These are phyloP conservation scores for Lycia hirtaria DNA, from an alignment of 2,888 invertebrate species.

Conservation along the genomic window DNA sequence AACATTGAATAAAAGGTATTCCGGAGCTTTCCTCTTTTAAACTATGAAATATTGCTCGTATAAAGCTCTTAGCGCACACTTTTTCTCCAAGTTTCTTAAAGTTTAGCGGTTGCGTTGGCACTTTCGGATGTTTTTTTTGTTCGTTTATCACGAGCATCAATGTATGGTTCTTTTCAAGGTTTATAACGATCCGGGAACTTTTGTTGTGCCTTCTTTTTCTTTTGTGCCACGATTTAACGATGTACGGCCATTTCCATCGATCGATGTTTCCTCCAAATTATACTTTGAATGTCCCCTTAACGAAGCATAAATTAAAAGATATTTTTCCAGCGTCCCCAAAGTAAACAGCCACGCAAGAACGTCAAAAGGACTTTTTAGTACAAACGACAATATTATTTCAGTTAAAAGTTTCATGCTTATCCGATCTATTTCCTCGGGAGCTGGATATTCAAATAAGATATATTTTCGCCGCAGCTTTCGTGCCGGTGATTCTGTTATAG, in stretches of 20 bases:
- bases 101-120: conserved; percentile 54
- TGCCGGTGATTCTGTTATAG: conserved; percentile 56
- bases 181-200: conserved; percentile 37
- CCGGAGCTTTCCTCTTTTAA: conserved; percentile 59
- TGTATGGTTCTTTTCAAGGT: conserved; percentile 41
- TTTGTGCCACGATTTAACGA: conserved; percentile 32
- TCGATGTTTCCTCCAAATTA: conserved; percentile 24
- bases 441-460: conserved; percentile 72
- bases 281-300: conserved; percentile 17
- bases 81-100: conserved; percentile 53
- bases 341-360: conserved; percentile 43
- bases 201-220: conserved; percentile 28
- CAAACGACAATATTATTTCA: conserved; percentile 75
- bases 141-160: conserved; percentile 44
- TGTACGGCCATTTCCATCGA: conserved; percentile 33
- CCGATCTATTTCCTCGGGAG: conserved; percentile 65
- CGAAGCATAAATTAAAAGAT: conserved; percentile 24
- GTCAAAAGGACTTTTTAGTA: conserved; percentile 48
- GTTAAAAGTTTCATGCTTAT: conserved; percentile 73
- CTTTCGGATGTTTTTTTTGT: conserved; percentile 52
- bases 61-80: conserved; percentile 60
- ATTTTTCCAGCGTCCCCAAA: conserved; percentile 30
- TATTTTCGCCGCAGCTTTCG: conserved; percentile 59
- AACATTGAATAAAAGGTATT: conserved; percentile 57
- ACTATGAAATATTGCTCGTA: conserved; percentile 64